These are phyloP conservation scores for Stictocephala bisonia DNA, from an alignment of 2,888 invertebrate genomes.

Conservation along the genomic window DNA sequence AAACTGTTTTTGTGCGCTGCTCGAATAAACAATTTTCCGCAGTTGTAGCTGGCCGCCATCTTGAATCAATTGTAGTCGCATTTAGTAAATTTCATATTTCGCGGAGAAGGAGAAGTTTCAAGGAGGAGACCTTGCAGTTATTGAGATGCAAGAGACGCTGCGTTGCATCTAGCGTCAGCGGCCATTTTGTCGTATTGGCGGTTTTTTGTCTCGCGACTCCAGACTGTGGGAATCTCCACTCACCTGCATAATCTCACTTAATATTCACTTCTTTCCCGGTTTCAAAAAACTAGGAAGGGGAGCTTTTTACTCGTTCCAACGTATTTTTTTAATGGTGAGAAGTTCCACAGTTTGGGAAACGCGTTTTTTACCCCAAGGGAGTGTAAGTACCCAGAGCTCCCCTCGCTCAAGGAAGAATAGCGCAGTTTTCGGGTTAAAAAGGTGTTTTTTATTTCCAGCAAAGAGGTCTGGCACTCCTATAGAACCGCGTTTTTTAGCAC, in stretches of 20 bases:
- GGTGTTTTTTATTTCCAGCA: constrained; percentile 46
- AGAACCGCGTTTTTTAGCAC: constrained; percentile 45
- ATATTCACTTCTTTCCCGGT: constrained; percentile 39
- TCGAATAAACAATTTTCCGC: constrained; percentile 35
- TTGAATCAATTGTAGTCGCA: constrained; percentile 42
- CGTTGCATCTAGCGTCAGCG: neutral
- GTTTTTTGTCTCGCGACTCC: neutral
- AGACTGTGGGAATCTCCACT: constrained; percentile 41
- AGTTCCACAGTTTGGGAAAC: constrained; percentile 47
- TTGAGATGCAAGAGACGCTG: neutral
- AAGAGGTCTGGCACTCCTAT: constrained; percentile 42
- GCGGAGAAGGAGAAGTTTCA: neutral
- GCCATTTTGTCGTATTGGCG: constrained; percentile 27
- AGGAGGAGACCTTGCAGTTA: neutral
- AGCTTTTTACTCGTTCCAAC: constrained; percentile 43
- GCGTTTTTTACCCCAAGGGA: constrained; percentile 38
- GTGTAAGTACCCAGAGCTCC: neutral
- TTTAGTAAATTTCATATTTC: constrained; percentile 42
- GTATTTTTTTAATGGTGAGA: constrained; percentile 45
- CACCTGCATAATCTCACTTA: constrained; percentile 19
- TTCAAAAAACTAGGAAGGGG: constrained; percentile 41
- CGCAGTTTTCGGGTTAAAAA: constrained; percentile 48
- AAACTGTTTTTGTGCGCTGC: constrained; percentile 39
- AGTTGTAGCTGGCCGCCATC: constrained; percentile 38
- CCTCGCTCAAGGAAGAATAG: constrained; percentile 34